Conservation (phyloP, 2,113 vertebrate genomes). For the Ictalurus furcatus region DNA sequence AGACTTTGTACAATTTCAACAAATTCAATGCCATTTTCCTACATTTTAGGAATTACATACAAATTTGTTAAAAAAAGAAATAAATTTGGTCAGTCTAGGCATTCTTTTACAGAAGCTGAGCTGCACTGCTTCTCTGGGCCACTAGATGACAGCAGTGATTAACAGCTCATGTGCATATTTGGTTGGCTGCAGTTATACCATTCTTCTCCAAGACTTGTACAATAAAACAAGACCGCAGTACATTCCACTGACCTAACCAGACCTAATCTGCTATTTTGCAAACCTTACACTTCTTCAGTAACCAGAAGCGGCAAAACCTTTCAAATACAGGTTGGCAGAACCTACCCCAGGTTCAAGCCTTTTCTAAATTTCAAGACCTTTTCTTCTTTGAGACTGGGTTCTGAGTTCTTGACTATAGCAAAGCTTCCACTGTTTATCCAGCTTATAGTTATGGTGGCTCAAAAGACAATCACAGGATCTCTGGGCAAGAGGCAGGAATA, state of each 20-base stretch:
- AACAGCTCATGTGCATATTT: background rate
- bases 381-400: background rate
- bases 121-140: background rate
- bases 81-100: too few species aligned
- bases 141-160: conserved; percentile 30
- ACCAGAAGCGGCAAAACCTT: background rate
- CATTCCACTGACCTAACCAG: background rate
- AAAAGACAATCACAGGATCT: background rate
- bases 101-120: background rate
- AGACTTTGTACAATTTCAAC: background rate
- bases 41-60: background rate
- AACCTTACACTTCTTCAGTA: background rate
- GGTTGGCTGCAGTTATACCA: background rate
- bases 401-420: background rate
- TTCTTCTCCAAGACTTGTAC: background rate
- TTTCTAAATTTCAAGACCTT: background rate
- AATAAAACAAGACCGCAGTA: background rate
- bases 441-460: background rate
- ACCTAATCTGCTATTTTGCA: background rate
- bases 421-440: background rate
- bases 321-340: background rate
- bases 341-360: background rate
- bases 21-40: background rate
- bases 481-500: background rate
- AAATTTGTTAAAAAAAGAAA: background rate